Base-by-base conservation (phyloP, 2,888 invertebrate species). In the Celastrina argiolus region DNA sequence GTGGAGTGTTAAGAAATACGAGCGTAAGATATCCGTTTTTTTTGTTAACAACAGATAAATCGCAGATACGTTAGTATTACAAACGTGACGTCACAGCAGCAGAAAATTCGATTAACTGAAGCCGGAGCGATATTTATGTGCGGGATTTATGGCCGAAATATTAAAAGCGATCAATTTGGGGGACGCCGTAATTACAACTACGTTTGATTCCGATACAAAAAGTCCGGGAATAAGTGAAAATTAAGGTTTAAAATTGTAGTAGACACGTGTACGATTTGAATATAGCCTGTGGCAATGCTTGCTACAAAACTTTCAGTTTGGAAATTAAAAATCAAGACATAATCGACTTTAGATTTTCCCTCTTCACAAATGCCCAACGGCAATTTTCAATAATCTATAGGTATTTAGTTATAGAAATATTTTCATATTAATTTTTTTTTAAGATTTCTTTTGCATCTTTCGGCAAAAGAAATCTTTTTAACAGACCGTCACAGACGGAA, bases 41-140 rank as follows among this genome's bases (percentile, higher is more conserved):
- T 59, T 59, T 59, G 61, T 39, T 61, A 36, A 61, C 36, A 84
- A 82, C 81, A 81, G 81, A 82, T 82, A 80, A 82, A 82, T 81
- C 81, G 82, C 79, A 76, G 78, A 82, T 80, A 68, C 41, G 66
- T 78, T 75, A 79, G 75, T 73, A 74, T 73, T 72, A 75, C 72
- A 74, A 75, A 85, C 85, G 84, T 87, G 86, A 82, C 78, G 76
- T 78, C 81, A 79, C 76, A 78, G 78, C 75, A 78, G 82, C 84
- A 83, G 84, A 87, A 87, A 82, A 84, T 84, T 86, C 82, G 83
- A 87, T 86, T 87, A 83, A 76, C 77, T 83, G 77, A 31, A 74
- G 78, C 77, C 72, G 79, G 79, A 84, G 85, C 84, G 82, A 80
- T 68, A 67, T 78, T 76, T 71, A 76, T 63, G 56, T 41, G 39